phyloP scores from a whole-genome alignment of 2,113 vertebrate genomes.

The Sinocyclocheilus rhinocerous region DNA sequence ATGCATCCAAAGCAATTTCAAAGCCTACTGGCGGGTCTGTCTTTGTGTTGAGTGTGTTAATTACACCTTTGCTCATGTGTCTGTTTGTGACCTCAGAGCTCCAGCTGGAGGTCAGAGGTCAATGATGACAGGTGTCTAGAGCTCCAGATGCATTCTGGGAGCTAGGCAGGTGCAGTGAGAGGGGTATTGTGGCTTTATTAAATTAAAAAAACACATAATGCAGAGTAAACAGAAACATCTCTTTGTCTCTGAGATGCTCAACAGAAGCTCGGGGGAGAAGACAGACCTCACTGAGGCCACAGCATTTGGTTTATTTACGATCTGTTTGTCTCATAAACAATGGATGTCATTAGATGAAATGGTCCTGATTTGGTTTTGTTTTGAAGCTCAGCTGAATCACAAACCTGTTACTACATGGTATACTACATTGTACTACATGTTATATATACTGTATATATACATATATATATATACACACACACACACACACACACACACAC shows the following conservation, averaged over 20 bases:
- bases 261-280: not conserved
- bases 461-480: no score
- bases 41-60: slow-evolving; percentile 17
- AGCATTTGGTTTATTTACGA: not conserved
- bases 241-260: not conserved
- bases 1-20: not conserved
- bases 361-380: not conserved
- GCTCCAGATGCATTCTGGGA: slow-evolving; percentile 54
- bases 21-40: slow-evolving; percentile 13
- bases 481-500: no score
- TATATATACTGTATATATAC: no score
- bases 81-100: slow-evolving; percentile 21
- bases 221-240: not conserved
- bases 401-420: not conserved
- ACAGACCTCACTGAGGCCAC: not conserved
- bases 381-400: not conserved
- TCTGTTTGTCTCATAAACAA: slow-evolving; percentile 19
- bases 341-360: not conserved
- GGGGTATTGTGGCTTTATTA: slow-evolving; percentile 27
- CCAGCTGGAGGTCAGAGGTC: slow-evolving; percentile 69
- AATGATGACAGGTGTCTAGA: slow-evolving; percentile 67
- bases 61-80: slow-evolving; percentile 1
- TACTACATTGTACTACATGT: not conserved
- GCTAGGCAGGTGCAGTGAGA: slow-evolving; percentile 59
- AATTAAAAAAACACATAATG: not conserved